Percentiles rank a stretch among this genome's conserved stretches.
phyloP scores from a whole-genome alignment of 2,888 invertebrate genomes.

The Romanomermis culicivorax region DNA sequence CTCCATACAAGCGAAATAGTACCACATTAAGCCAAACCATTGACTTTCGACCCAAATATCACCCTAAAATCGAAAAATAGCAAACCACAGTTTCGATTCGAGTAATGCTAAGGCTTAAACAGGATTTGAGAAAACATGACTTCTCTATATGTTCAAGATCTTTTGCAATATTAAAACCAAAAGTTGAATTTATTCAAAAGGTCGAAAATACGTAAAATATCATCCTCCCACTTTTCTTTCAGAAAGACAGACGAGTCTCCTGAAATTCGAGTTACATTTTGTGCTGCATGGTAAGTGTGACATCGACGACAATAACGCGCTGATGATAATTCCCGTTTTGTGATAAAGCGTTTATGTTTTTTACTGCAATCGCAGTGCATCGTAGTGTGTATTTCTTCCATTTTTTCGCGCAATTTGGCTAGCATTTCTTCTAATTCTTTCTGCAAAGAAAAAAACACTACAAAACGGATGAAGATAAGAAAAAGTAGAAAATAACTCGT shows the following conservation, averaged over 20 bases:
- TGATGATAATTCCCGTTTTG: slow-evolving; percentile 67
- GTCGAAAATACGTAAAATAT: not conserved
- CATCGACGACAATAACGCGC: slow-evolving; percentile 63
- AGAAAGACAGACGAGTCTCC: no score
- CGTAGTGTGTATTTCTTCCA: slow-evolving; percentile 59
- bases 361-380: slow-evolving; percentile 81
- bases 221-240: no score
- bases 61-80: slow-evolving; percentile 39
- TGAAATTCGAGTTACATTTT: slow-evolving; percentile 22
- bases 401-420: slow-evolving; percentile 69
- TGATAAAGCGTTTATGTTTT: slow-evolving; percentile 62
- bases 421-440: slow-evolving; percentile 58
- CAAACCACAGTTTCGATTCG: not conserved
- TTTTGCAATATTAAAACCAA: no score
- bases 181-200: not conserved
- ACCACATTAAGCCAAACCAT: slow-evolving; percentile 67
- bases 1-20: slow-evolving; percentile 90
- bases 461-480: not conserved
- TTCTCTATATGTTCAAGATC: no score
- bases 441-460: slow-evolving; percentile 21
- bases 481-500: not conserved
- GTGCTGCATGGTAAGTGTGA: slow-evolving; percentile 27
- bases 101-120: not conserved
- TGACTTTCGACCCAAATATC: slow-evolving; percentile 84
- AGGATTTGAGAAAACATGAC: not conserved